A percentile compares a stretch with the other conserved stretches of the same genome.
Evolutionary conservation across 2,888 invertebrate genomes (phyloP).

Genomic region (Zygothrica quintamaculata): DNA sequence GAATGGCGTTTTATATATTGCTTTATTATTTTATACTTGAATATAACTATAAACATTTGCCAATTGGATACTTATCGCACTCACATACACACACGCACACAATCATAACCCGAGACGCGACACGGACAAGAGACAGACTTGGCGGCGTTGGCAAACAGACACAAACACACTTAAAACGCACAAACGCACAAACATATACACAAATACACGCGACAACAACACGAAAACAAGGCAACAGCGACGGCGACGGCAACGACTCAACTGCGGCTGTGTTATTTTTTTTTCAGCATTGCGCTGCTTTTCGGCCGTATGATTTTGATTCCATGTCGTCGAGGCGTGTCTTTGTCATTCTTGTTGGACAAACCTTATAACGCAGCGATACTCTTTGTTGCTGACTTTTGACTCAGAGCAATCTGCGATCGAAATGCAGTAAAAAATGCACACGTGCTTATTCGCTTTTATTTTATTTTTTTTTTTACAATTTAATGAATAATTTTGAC

Average conservation of each 20-base stretch:
- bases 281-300: constrained; percentile 47
- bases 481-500: constrained; percentile 58
- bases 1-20: constrained; percentile 24
- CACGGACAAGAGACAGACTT: constrained; percentile 50
- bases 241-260: constrained; percentile 39
- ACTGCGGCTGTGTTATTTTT: constrained; percentile 35
- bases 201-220: constrained; percentile 51
- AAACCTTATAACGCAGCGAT: constrained; percentile 39
- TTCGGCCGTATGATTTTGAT: constrained; percentile 57
- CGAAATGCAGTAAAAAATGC: constrained; percentile 35
- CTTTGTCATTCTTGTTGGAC: constrained; percentile 42
- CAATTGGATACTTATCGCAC: constrained; percentile 54
- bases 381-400: constrained; percentile 35
- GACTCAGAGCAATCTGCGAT: constrained; percentile 15
- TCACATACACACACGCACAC: constrained; percentile 19
- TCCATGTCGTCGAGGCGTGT: constrained; percentile 57
- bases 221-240: constrained; percentile 50
- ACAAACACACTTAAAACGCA: constrained; percentile 9
- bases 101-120: constrained; percentile 12
- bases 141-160: constrained; percentile 57
- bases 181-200: constrained; percentile 18
- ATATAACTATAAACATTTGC: constrained; percentile 54
- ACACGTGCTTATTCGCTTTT: constrained; percentile 44
- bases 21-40: constrained; percentile 26
- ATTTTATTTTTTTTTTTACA: constrained; percentile 13